These are phyloP conservation scores for Pelobates fuscus DNA, from an alignment of 2,113 vertebrate species.

Conservation along the genomic window DNA sequence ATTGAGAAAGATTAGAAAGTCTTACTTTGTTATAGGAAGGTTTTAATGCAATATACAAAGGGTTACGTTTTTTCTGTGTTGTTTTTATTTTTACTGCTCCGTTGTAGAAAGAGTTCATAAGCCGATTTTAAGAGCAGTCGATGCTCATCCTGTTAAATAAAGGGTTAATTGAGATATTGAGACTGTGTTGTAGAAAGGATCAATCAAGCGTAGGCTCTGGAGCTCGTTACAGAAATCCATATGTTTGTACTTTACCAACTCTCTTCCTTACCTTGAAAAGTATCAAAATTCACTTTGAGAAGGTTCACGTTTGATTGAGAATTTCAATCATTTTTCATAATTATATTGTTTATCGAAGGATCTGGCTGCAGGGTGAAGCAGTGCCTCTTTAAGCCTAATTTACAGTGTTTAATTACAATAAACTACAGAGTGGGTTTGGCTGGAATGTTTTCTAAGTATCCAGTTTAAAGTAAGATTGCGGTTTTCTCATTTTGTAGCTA, in stretches of 20 bases:
- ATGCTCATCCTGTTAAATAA: too few species aligned
- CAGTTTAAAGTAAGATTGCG: constrained; percentile 4
- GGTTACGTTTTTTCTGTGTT: too few species aligned
- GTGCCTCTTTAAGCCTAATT: constrained; percentile 4
- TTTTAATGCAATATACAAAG: too few species aligned
- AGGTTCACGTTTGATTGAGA: background rate
- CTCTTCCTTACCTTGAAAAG: background rate
- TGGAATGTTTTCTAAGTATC: background rate
- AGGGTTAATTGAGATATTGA: too few species aligned
- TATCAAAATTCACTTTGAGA: background rate
- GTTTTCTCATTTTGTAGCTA: too few species aligned
- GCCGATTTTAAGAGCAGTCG: too few species aligned
- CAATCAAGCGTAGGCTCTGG: too few species aligned
- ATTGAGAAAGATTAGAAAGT: too few species aligned
- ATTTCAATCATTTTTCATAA: constrained; percentile 11
- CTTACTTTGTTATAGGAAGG: too few species aligned
- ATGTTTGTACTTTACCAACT: constrained; percentile 23
- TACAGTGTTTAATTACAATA: constrained; percentile 24
- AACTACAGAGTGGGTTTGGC: background rate
- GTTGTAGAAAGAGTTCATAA: too few species aligned
- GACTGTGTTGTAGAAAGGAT: too few species aligned
- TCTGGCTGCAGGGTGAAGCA: background rate
- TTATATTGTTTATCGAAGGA: constrained; percentile 14
- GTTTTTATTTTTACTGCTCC: too few species aligned
- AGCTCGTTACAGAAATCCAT: constrained; percentile 11